These are phyloP conservation scores for Stichodactyla mertensii DNA, from an alignment of 64 coral and sea anemone genomes.

Conservation along the genomic window DNA sequence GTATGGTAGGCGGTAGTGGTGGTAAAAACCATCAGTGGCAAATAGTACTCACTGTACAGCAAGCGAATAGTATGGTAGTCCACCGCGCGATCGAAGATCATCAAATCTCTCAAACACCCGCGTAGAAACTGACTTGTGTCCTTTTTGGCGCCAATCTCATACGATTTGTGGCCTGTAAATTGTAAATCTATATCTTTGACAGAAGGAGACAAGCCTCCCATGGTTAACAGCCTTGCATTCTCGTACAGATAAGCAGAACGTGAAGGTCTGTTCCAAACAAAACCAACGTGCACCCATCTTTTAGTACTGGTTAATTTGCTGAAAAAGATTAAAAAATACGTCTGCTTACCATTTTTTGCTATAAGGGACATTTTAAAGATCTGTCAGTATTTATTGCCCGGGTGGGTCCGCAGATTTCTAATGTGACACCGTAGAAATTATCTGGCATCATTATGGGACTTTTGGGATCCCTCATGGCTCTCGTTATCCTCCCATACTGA, in stretches of 20 bases:
- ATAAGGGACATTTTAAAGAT: no score
- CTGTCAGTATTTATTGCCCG: no score
- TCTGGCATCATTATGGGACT: no score
- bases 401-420: no score
- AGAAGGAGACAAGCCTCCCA: neutral
- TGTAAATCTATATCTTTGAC: neutral
- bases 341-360: no score
- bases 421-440: no score
- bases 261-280: neutral
- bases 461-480: no score
- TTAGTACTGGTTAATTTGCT: neutral
- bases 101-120: conserved; percentile 3
- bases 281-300: neutral
- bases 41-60: neutral
- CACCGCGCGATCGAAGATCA: neutral
- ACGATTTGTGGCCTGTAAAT: neutral
- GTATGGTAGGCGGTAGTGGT: no score
- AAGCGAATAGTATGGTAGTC: neutral
- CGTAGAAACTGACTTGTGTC: neutral
- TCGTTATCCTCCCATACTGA: no score
- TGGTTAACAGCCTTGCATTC: neutral
- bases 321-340: neutral
- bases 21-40: no score
- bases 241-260: neutral
- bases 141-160: conserved; percentile 1